Evolutionary conservation across 1,140 invertebrate genomes (phyloP).

Genomic region (Drosophila sechellia): DNA sequence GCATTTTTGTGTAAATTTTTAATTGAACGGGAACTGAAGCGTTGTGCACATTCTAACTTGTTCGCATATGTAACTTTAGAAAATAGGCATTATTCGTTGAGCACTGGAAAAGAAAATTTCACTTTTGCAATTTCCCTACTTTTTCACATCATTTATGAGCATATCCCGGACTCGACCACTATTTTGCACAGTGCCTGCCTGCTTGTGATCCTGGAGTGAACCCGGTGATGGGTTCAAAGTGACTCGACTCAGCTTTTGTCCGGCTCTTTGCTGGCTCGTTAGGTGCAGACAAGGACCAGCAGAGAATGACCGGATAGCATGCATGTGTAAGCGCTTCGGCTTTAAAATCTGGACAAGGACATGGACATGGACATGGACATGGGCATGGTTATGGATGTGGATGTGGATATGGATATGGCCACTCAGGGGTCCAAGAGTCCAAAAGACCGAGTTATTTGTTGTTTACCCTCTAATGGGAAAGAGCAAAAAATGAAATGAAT

Average conservation of each 20-base stretch:
- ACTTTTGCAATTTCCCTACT: too few species aligned
- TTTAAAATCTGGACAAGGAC: conserved; percentile 58
- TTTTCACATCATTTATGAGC: too few species aligned
- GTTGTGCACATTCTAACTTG: conserved; percentile 32
- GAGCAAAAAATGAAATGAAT: conserved; percentile 30
- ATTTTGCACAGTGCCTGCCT: conserved; percentile 5
- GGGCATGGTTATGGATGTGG: not conserved
- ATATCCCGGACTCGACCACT: not conserved
- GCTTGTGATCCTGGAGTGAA: conserved; percentile 14
- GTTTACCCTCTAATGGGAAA: not conserved
- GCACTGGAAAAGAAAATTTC: not conserved
- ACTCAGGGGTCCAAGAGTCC: conserved; percentile 19
- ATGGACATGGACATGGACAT: conserved; percentile 7
- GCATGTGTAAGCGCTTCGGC: conserved; percentile 39
- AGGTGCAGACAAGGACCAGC: conserved; percentile 55
- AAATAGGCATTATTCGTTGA: too few species aligned
- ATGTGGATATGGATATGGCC: conserved; percentile 6
- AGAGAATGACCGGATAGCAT: conserved; percentile 51
- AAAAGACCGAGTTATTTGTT: conserved; percentile 42
- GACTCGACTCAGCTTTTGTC: conserved; percentile 35
- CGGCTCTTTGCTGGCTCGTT: conserved; percentile 53
- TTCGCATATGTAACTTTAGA: conserved; percentile 18
- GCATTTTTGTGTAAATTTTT: conserved; percentile 45
- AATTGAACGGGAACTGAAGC: conserved; percentile 44
- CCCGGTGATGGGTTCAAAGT: conserved; percentile 43